These are phyloP conservation scores for Drosophila hamatofila DNA, from an alignment of 2,888 invertebrate genomes.

Conservation along the genomic window DNA sequence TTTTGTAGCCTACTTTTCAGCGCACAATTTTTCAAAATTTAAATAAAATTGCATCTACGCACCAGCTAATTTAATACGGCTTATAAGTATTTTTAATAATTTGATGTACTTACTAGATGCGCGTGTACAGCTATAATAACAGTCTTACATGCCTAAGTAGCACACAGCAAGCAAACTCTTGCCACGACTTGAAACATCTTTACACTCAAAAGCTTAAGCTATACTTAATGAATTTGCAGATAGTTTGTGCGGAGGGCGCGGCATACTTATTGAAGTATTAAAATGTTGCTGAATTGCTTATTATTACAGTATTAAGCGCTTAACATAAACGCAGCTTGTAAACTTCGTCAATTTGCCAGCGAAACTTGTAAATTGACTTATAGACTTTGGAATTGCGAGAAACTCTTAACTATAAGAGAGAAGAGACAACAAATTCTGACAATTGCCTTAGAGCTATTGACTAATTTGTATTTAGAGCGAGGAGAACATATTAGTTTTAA, in stretches of 20 bases:
- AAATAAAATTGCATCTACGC: not conserved
- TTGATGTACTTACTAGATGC: not conserved
- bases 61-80: not conserved
- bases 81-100: not conserved
- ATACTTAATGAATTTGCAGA: not conserved
- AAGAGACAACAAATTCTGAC: not conserved
- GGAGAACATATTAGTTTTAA: too few species aligned
- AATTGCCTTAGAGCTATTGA: not conserved
- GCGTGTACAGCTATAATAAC: not conserved
- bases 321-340: not conserved
- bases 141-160: not conserved
- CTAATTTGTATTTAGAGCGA: not conserved
- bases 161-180: not conserved
- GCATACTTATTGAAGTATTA: not conserved
- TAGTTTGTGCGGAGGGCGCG: not conserved
- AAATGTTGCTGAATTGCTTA: not conserved
- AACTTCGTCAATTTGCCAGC: not conserved
- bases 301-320: not conserved
- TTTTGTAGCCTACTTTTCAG: constrained; percentile 7
- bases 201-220: not conserved
- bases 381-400: not conserved
- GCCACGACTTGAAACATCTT: not conserved
- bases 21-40: not conserved
- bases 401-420: not conserved
- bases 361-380: not conserved